Evolutionary conservation across 2,888 invertebrate genomes (phyloP).

Genomic region (Temnothorax unifasciatus): DNA sequence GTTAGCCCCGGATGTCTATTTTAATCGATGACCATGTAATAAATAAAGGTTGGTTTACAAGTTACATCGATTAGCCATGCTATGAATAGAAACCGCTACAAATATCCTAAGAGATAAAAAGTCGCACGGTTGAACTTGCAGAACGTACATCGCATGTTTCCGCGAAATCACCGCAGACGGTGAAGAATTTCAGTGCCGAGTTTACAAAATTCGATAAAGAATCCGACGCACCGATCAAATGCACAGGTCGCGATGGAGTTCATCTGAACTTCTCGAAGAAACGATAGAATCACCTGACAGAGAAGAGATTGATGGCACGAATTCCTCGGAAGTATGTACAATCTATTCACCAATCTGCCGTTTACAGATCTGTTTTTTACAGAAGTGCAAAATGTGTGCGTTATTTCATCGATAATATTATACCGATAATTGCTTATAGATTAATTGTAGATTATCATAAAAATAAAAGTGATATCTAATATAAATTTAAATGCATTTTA

Average conservation of each 20-base stretch:
- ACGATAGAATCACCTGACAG: conserved; percentile 67
- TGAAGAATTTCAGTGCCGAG: conserved; percentile 66
- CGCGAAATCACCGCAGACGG: conserved; percentile 55
- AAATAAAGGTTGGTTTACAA: neutral
- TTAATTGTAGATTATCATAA: conserved; percentile 4
- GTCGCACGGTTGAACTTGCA: neutral
- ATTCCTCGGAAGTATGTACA: conserved; percentile 57
- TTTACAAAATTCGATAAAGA: conserved; percentile 72
- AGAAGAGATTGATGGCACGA: conserved; percentile 73
- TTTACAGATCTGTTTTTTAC: conserved; percentile 1
- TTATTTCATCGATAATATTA: neutral
- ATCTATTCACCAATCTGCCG: conserved; percentile 16
- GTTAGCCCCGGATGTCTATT: neutral
- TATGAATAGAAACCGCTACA: neutral
- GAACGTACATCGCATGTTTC: neutral
- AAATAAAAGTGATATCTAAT: neutral
- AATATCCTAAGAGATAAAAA: conserved; percentile 5
- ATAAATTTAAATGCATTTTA: neutral
- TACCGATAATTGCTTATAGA: conserved; percentile 6
- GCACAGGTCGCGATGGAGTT: conserved; percentile 58
- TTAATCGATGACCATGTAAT: neutral
- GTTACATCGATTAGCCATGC: neutral
- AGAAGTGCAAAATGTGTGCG: neutral
- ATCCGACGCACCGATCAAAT: conserved; percentile 62
- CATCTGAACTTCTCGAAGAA: conserved; percentile 63